Percentiles rank a stretch among this genome's conserved stretches.
Conservation (phyloP, 2,797 vertebrate species). For the Ispidina picta region DNA sequence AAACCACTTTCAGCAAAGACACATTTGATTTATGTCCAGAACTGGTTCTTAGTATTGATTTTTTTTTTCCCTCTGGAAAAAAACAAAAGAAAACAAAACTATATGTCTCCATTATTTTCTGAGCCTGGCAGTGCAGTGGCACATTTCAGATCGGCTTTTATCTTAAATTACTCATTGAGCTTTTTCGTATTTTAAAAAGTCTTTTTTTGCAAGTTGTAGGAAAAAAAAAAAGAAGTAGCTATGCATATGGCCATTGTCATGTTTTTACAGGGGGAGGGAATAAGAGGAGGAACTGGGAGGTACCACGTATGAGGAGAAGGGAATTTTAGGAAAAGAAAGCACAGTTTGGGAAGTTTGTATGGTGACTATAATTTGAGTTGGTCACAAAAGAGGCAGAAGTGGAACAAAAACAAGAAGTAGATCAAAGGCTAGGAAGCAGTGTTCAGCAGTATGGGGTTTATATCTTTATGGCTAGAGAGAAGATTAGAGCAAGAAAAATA, state of each 20-base stretch:
- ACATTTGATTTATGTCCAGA: slow-evolving; percentile 77
- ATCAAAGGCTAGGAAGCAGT: slow-evolving; percentile 68
- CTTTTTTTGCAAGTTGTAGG: background rate
- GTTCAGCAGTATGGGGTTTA: slow-evolving; percentile 61
- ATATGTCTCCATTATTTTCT: slow-evolving; percentile 78
- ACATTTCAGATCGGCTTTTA: slow-evolving; percentile 66
- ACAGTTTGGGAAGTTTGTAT: slow-evolving; percentile 44
- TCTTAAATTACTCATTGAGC: slow-evolving; percentile 61
- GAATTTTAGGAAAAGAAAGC: slow-evolving; percentile 41
- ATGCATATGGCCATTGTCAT: background rate
- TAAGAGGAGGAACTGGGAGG: slow-evolving; percentile 13
- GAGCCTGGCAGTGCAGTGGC: slow-evolving; percentile 61
- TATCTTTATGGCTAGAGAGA: slow-evolving; percentile 65
- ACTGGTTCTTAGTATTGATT: slow-evolving; percentile 76
- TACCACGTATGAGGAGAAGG: background rate
- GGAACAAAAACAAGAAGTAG: slow-evolving; percentile 68
- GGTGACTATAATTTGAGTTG: slow-evolving; percentile 49
- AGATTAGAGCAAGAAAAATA: slow-evolving; percentile 75
- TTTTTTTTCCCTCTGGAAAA: slow-evolving; percentile 53
- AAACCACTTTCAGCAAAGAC: slow-evolving; percentile 76
- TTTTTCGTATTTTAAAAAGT: slow-evolving; percentile 34
- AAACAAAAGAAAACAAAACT: slow-evolving; percentile 63
- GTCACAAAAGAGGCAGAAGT: slow-evolving; percentile 66
- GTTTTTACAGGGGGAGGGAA: slow-evolving; percentile 10
- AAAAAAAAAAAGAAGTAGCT: background rate